These are phyloP conservation scores for Ylistrum balloti DNA, from an alignment of 1,140 invertebrate species.

Conservation along the genomic window DNA sequence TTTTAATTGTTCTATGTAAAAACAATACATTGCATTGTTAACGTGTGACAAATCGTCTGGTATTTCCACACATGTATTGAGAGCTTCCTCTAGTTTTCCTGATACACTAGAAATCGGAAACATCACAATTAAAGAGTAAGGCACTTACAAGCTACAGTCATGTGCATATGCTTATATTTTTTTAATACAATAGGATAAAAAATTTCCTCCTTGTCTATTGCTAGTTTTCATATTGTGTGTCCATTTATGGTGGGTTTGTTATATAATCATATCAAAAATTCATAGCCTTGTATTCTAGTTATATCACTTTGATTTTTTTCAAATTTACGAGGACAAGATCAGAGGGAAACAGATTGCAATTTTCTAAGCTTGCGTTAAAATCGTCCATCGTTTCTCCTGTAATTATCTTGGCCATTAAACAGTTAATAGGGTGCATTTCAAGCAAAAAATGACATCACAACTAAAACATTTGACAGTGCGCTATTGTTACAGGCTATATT, in stretches of 20 bases:
- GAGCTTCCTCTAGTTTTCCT: slow-evolving; percentile 17
- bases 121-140: background rate
- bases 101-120: slow-evolving; percentile 23
- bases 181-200: background rate
- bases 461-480: background rate
- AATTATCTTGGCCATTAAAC: slow-evolving; percentile 24
- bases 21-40: slow-evolving; percentile 40
- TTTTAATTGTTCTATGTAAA: slow-evolving; percentile 19
- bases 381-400: slow-evolving; percentile 26
- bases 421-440: slow-evolving; percentile 23
- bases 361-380: slow-evolving; percentile 30
- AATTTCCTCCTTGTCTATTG: background rate
- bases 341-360: slow-evolving; percentile 24
- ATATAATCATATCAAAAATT: background rate
- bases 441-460: slow-evolving; percentile 35
- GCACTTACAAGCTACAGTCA: background rate
- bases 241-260: background rate
- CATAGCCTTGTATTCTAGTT: background rate
- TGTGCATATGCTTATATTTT: background rate
- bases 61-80: background rate
- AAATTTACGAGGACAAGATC: slow-evolving; percentile 16
- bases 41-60: slow-evolving; percentile 9
- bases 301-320: background rate
- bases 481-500: background rate
- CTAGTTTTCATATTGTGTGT: background rate